phyloP scores from a whole-genome alignment of 2,888 invertebrate species.

The Tiliacea citrago region DNA sequence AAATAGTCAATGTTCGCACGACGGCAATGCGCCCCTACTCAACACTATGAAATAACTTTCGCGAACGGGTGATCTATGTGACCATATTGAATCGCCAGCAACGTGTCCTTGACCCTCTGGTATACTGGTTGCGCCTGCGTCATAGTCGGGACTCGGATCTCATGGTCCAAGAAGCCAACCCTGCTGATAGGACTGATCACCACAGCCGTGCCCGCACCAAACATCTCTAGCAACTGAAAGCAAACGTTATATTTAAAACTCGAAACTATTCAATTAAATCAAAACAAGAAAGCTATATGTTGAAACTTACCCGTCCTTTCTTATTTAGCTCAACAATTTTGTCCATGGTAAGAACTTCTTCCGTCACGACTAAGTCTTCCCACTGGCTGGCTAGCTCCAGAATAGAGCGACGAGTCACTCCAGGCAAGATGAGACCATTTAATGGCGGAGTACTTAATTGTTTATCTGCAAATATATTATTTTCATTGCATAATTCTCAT shows the following conservation, averaged over 20 bases:
- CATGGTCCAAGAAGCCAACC: constrained; percentile 94
- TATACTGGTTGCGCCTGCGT: constrained; percentile 93
- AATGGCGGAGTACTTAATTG: constrained; percentile 98
- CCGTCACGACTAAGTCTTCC: constrained; percentile 96
- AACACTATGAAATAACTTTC: constrained; percentile 85
- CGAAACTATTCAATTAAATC: neutral
- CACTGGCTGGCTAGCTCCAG: constrained; percentile 95
- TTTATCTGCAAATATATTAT: constrained; percentile 92
- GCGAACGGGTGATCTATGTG: constrained; percentile 96
- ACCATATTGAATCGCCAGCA: constrained; percentile 98
- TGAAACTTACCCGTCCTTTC: constrained; percentile 94
- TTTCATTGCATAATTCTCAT: constrained; percentile 32
- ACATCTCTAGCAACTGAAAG: constrained; percentile 97
- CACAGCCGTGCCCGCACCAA: constrained; percentile 99
- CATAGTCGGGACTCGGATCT: constrained; percentile 94
- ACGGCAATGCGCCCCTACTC: constrained; percentile 40
- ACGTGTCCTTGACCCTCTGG: constrained; percentile 93
- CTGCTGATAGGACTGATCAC: constrained; percentile 97
- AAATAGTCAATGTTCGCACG: constrained; percentile 52
- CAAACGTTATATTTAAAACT: constrained; percentile 13
- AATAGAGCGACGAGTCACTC: constrained; percentile 97
- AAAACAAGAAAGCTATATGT: neutral
- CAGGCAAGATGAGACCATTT: constrained; percentile 98
- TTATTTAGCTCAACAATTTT: constrained; percentile 93
- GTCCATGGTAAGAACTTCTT: constrained; percentile 96